phyloP scores from a whole-genome alignment of 2,113 vertebrate species.

The Butorides virescens region DNA sequence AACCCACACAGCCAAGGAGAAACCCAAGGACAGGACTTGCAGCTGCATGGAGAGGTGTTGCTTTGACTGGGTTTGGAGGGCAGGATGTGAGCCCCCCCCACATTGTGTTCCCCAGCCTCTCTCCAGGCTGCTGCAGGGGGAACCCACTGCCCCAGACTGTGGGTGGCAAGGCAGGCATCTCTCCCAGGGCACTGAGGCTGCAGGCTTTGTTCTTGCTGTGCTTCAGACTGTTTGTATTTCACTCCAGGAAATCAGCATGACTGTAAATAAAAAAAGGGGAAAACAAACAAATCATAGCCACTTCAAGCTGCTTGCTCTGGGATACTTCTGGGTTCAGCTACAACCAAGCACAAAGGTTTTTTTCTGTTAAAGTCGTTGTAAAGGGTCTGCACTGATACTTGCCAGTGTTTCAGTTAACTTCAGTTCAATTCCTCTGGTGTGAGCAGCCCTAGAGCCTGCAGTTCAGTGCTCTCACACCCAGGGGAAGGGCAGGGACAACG shows the following conservation, averaged over 20 bases:
- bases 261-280: neutral
- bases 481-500: neutral
- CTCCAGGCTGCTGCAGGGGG: neutral
- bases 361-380: neutral
- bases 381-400: neutral
- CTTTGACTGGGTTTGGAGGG: neutral
- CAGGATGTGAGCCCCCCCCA: neutral
- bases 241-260: neutral
- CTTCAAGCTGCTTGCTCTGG: neutral
- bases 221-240: neutral
- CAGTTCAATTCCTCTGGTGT: neutral
- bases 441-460: neutral
- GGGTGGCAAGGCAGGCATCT: neutral
- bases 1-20: neutral
- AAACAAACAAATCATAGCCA: neutral
- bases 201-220: neutral
- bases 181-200: neutral
- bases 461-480: neutral
- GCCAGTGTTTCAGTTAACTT: neutral
- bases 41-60: neutral
- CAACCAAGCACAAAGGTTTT: neutral
- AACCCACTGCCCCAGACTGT: neutral
- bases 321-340: neutral
- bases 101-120: neutral
- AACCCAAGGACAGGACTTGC: neutral